Base-by-base conservation (phyloP, 92 coral and sea anemone species). In the Anthopleura xanthogrammica region DNA sequence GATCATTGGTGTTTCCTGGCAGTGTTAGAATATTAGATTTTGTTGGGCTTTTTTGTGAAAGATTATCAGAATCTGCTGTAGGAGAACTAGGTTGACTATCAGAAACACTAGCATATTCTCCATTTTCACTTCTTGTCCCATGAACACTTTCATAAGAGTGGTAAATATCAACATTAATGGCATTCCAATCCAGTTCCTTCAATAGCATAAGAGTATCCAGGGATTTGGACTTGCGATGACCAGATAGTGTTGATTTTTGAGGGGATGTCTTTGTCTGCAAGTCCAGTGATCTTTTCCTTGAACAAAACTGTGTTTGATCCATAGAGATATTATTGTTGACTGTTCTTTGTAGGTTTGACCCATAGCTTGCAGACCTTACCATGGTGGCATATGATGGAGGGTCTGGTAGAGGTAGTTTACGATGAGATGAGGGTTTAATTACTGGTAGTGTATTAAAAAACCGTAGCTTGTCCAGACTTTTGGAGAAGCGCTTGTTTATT, bases 141-240 rank as follows among this genome's bases (percentile, higher is more conserved):
- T 87, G 91, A 0, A 94, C 92, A 84, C 98, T 94, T 56, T 90
- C 98, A 56, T 94, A 94, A 4, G 95, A 89, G 79, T 94, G 98
- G 73, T 89, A 87, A 60, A 94, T 86, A 68, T 91, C 93, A 76
- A 91, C 82, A 79, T 89, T 91, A 62, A 88, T 82, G 12, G 93
- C 84, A 22, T 89, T 89, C 80, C 89, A 88, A 80, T 89, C 92
- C 2, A 87, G 36, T 11, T 88, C 94, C n/a, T 83, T 87, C 79
- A 94, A 75, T 17, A 94, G 86, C 36, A 92, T 72, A 6, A 94
- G 90, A 4, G 98, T 94, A 80, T 94, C 98, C 56, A 94, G 89
- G 39, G 98, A 94, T 74, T 94, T 94, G 16, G 98, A 94, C 76
- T 90, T 91, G 60, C 98, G 86, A 77, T 89, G 95, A 41, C 89